A percentile compares a stretch with the other conserved stretches of the same genome.
phyloP scores from a whole-genome alignment of 2,888 invertebrate species.

The Thereva unica region DNA sequence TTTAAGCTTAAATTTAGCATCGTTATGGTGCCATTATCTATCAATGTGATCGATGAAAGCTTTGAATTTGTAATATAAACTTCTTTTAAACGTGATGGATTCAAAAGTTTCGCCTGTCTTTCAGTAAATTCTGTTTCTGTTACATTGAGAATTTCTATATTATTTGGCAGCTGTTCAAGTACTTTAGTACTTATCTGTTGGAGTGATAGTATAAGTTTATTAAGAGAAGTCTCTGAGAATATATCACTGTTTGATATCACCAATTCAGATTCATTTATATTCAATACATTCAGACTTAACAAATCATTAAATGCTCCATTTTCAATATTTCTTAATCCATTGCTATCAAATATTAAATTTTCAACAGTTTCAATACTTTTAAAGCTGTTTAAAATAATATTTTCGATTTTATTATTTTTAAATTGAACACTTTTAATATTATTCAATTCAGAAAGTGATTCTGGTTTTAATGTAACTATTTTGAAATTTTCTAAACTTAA shows the following conservation, averaged over 20 bases:
- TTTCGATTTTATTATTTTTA: conserved; percentile 16
- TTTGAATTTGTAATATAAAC: conserved; percentile 14
- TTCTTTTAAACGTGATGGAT: conserved; percentile 14
- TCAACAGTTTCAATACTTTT: conserved; percentile 6
- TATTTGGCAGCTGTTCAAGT: conserved; percentile 16
- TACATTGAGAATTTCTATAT: conserved; percentile 20
- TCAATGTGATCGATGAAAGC: conserved; percentile 8
- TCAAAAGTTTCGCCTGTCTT: background rate
- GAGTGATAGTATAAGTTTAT: conserved; percentile 1
- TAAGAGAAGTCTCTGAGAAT: background rate
- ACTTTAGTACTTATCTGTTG: conserved; percentile 5
- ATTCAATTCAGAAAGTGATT: background rate
- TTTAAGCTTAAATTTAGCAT: conserved; percentile 52
- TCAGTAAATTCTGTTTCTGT: conserved; percentile 17
- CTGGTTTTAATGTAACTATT: conserved; percentile 6
- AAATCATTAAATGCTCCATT: conserved; percentile 18
- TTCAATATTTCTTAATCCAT: conserved; percentile 20
- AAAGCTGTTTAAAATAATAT: conserved; percentile 27
- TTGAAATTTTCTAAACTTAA: conserved; percentile 24
- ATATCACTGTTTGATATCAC: conserved; percentile 1
- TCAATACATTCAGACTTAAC: conserved; percentile 8
- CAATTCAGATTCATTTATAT: conserved; percentile 19
- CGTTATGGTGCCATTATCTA: conserved; percentile 17
- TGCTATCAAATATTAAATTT: conserved; percentile 6
- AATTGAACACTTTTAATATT: conserved; percentile 3